phyloP scores from a whole-genome alignment of 2,888 invertebrate species.

The Pseudoips prasinana region DNA sequence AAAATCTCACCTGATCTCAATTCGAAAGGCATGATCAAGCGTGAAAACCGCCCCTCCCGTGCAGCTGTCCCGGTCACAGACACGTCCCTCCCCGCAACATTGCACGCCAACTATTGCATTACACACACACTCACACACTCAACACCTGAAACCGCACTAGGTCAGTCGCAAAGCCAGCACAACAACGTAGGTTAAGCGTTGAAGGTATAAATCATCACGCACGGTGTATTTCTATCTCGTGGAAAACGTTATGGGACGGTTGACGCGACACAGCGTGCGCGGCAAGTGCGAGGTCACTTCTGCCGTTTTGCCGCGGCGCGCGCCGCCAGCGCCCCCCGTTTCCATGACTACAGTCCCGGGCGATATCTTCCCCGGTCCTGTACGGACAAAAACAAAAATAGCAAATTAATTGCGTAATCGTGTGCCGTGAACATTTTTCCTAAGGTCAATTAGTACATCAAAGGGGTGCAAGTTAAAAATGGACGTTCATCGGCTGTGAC shows the following conservation, averaged over 20 bases:
- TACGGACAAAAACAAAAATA: constrained; percentile 76
- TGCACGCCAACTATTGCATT: constrained; percentile 56
- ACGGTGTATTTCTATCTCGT: constrained; percentile 53
- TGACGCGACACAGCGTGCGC: constrained; percentile 60
- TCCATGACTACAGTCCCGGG: constrained; percentile 71
- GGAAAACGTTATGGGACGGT: constrained; percentile 50
- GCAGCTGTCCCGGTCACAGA: constrained; percentile 59
- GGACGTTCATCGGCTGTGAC: constrained; percentile 36
- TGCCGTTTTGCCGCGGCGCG: constrained; percentile 72
- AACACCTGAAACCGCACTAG: constrained; percentile 42
- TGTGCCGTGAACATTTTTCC: constrained; percentile 61
- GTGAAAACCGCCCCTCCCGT: constrained; percentile 67
- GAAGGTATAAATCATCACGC: constrained; percentile 50
- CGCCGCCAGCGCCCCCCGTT: constrained; percentile 74
- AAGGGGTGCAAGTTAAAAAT: constrained; percentile 45
- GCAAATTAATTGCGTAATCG: constrained; percentile 78
- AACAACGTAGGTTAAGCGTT: constrained; percentile 44
- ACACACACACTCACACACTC: constrained; percentile 56
- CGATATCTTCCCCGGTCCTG: constrained; percentile 67
- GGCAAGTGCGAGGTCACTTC: constrained; percentile 65
- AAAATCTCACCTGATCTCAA: constrained; percentile 74
- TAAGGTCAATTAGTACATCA: constrained; percentile 57
- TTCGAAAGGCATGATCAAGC: constrained; percentile 76
- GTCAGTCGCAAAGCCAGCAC: constrained; percentile 37
- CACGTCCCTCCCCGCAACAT: constrained; percentile 56